Conservation (phyloP, 2,888 invertebrate species). For the Lissonota sp. region DNA sequence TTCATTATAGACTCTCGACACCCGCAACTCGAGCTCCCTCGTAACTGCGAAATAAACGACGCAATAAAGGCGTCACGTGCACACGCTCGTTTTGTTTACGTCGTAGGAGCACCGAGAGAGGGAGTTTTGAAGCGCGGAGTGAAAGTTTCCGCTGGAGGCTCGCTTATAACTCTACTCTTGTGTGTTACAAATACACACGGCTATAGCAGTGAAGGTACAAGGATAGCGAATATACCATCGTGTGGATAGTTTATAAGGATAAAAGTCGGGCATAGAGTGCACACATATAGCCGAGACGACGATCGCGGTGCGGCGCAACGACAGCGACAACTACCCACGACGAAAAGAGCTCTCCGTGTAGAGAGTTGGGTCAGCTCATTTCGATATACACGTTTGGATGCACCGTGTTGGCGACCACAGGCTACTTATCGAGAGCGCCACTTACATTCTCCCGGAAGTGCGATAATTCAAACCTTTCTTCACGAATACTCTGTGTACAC, state of each 20-base stretch:
- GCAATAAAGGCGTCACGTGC: constrained; percentile 69
- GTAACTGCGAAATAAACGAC: constrained; percentile 67
- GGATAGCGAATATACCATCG: constrained; percentile 26
- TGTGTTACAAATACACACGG: constrained; percentile 2
- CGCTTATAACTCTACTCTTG: constrained; percentile 37
- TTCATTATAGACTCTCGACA: constrained; percentile 37
- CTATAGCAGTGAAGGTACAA: constrained; percentile 18
- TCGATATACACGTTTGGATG: constrained; percentile 50
- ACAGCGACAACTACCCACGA: constrained; percentile 32
- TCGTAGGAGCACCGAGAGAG: constrained; percentile 60
- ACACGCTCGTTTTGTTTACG: constrained; percentile 68
- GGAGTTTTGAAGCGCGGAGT: constrained; percentile 40
- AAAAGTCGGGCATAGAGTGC: constrained; percentile 14
- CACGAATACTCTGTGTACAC: background rate
- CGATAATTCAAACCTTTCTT: constrained; percentile 39
- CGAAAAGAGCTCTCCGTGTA: background rate
- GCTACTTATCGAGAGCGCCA: constrained; percentile 15
- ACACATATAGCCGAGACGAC: constrained; percentile 18
- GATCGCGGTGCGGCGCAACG: constrained; percentile 29
- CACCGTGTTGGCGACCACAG: constrained; percentile 36
- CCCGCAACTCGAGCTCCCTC: constrained; percentile 49
- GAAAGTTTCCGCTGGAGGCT: constrained; percentile 63
- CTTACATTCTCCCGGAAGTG: constrained; percentile 58
- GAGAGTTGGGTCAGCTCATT: constrained; percentile 50
- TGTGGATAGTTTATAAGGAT: constrained; percentile 29